A percentile compares a stretch with the other conserved stretches of the same genome.
phyloP scores from a whole-genome alignment of 2,888 invertebrate genomes.

The Lydus trimaculatus region DNA sequence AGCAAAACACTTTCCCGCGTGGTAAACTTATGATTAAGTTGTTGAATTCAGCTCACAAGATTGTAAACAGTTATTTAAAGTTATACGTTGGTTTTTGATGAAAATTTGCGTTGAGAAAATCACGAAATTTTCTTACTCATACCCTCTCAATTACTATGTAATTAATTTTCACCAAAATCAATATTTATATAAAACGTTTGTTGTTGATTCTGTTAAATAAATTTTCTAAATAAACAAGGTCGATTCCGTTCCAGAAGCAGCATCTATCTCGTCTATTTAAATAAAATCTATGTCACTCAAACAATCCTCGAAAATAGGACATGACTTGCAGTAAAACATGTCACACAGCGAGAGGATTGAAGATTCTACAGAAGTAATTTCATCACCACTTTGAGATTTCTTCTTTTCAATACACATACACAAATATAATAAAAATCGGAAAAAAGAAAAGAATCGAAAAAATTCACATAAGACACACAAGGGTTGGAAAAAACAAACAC shows the following conservation, averaged over 20 bases:
- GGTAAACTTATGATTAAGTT: conserved; percentile 34
- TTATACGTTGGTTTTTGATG: conserved; percentile 1
- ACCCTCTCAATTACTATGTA: conserved; percentile 25
- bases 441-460: background rate
- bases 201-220: conserved; percentile 19
- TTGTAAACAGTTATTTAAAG: conserved; percentile 23
- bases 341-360: background rate
- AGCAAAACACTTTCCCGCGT: conserved; percentile 31
- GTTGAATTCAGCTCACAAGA: conserved; percentile 27
- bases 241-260: background rate
- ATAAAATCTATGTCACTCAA: background rate
- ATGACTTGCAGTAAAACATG: background rate
- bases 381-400: background rate
- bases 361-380: background rate
- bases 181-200: conserved; percentile 31
- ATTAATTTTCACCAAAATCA: conserved; percentile 35
- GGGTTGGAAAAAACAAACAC: background rate
- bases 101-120: conserved; percentile 17
- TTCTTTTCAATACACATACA: background rate
- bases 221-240: conserved; percentile 26
- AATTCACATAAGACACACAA: background rate
- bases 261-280: background rate
- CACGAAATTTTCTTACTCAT: conserved; percentile 13
- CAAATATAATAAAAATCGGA: background rate
- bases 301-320: background rate